Evolutionary conservation across 2,888 invertebrate genomes (phyloP), one percentile per base, ranked within the genome.

Genomic region (Cheilosia urbana): DNA sequence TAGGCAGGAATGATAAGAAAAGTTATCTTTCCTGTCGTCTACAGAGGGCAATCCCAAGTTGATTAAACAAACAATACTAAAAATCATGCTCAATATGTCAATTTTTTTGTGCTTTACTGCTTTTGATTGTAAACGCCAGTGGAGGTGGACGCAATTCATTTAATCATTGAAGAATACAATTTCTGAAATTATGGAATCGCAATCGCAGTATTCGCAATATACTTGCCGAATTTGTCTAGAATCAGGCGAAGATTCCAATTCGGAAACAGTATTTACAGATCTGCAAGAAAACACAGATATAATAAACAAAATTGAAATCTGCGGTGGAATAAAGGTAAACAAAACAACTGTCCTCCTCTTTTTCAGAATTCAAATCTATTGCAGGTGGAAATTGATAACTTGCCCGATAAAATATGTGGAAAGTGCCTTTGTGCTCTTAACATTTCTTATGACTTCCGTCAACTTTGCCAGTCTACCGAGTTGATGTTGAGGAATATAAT

Each of bases 381-480:
- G 0, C 49, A 91, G 91, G 65, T 92, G 49, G 90, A 89, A 47
- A 89, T 90, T 1, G 88, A 89, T 27, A 89, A 91, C 68, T 90
- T 91, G 65, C 91, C 91, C 1, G 91, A 89, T 77, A 89, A 91
- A 85, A 89, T 91, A 17, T 91, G 91, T 72, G 87, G 81, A 15
- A 89, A 84, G 17, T 91, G 91, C 77, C 75, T 91, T 27, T 87
- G 88, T 5, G 89, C 87, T 4, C 79, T 91, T 1, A 89, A 89
- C 40, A 88, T 87, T 37, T 90, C 92, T 1, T 90, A 89, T 55
- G 90, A 90, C 27, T 91, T 91, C 47, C 89, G 92, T 0, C 87
- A 89, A 19, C 69, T 91, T 87, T 91, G 91, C 71, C 92, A 91
- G 83, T 88, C 89, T 3, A 91, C 90, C 68, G 91, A 91, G 13